Evolutionary conservation across 2,888 invertebrate genomes (phyloP).

Genomic region (Zaprionus bogoriensis): DNA sequence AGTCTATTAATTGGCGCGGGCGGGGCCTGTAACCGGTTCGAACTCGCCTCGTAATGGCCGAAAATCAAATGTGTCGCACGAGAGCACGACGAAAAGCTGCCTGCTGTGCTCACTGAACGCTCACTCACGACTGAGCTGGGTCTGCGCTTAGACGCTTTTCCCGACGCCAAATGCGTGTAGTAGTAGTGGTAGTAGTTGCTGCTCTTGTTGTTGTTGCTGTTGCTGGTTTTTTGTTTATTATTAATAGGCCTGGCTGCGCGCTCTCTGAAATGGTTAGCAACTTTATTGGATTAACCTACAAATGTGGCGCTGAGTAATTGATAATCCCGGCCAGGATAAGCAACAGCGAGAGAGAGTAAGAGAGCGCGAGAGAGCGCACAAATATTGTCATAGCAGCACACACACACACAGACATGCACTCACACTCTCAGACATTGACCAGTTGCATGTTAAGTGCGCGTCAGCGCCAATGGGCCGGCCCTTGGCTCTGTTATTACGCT

Average conservation of each 20-base stretch:
- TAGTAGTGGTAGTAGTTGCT: constrained; percentile 31
- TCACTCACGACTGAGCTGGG: constrained; percentile 64
- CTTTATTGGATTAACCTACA: constrained; percentile 65
- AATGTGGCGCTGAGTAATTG: constrained; percentile 28
- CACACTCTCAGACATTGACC: constrained; percentile 29
- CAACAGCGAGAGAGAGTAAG: not conserved
- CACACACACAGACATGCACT: constrained; percentile 2
- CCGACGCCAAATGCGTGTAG: constrained; percentile 20
- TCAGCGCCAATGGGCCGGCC: constrained; percentile 27
- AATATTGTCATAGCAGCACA: too few relatives aligned
- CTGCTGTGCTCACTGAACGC: constrained; percentile 54
- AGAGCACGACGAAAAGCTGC: constrained; percentile 43
- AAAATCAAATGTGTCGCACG: constrained; percentile 32
- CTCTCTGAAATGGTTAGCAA: constrained; percentile 62
- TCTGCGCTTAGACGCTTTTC: constrained; percentile 47
- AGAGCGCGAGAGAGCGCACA: not conserved
- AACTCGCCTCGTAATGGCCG: constrained; percentile 38
- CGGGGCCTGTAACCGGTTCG: constrained; percentile 46
- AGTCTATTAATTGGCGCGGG: constrained; percentile 51
- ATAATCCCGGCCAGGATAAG: constrained; percentile 43
- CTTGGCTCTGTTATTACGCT: constrained; percentile 52
- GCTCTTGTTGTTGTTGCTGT: constrained; percentile 21
- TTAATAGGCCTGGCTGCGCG: constrained; percentile 45
- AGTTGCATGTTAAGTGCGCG: constrained; percentile 63
- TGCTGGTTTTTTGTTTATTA: constrained; percentile 51